Percentiles rank a stretch among this genome's conserved stretches.
Conservation (phyloP, 2,797 vertebrate species). For the Anas bernieri region DNA sequence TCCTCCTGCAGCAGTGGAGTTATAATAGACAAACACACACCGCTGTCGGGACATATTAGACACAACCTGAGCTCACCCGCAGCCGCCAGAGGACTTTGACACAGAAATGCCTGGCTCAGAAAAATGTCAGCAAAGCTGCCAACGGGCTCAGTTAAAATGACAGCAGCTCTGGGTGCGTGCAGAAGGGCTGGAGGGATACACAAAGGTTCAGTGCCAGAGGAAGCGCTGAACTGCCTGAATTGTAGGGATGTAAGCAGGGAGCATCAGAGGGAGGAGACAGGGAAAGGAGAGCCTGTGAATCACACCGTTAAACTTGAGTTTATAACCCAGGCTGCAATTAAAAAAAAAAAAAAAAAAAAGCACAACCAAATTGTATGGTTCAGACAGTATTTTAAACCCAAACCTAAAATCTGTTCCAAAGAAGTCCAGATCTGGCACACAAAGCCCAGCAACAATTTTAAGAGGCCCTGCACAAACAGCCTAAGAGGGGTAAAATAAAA, state of each 20-base stretch:
- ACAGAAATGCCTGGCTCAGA: background rate
- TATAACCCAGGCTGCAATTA: background rate
- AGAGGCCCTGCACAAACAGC: background rate
- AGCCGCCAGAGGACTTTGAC: background rate
- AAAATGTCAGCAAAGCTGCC: background rate
- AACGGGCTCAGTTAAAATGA: background rate
- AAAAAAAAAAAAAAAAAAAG: background rate
- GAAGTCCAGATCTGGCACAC: background rate
- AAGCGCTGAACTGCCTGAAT: background rate
- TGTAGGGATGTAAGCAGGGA: background rate
- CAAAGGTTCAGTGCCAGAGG: background rate
- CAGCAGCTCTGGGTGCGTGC: rapidly evolving
- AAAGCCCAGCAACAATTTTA: background rate
- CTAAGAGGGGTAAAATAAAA: background rate
- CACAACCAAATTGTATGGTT: background rate
- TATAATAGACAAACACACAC: background rate
- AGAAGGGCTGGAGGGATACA: background rate
- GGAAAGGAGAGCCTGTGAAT: background rate
- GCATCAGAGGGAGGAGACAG: background rate
- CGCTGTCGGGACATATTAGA: background rate
- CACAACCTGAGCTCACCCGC: background rate
- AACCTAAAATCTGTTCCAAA: background rate
- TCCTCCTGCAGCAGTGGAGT: background rate
- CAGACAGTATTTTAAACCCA: background rate
- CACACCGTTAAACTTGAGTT: background rate